These are phyloP conservation scores for Leptinotarsa tumamoca DNA, from an alignment of 2,888 invertebrate genomes.

Conservation along the genomic window DNA sequence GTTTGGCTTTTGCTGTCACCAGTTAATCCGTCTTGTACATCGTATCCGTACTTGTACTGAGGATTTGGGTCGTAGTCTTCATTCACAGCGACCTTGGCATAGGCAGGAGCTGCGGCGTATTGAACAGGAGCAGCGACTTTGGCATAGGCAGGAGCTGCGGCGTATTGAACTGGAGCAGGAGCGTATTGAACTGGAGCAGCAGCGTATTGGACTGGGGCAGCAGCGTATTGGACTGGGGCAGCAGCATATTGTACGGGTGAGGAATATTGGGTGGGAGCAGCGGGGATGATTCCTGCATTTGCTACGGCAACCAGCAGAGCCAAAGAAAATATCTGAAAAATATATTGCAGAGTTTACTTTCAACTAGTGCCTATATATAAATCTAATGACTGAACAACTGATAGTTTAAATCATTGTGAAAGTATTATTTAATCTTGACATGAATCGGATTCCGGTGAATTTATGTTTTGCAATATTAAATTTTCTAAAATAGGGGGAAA, in stretches of 20 bases:
- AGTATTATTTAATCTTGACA: no score
- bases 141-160: slow-evolving; percentile 52
- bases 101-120: slow-evolving; percentile 51
- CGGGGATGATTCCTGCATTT: slow-evolving; percentile 32
- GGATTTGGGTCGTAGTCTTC: slow-evolving; percentile 69
- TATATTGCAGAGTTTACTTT: slow-evolving; percentile 10
- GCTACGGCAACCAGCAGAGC: slow-evolving; percentile 38
- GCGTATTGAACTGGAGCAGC: slow-evolving; percentile 33
- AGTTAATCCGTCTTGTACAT: slow-evolving; percentile 70
- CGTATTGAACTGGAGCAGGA: slow-evolving; percentile 32
- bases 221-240: slow-evolving; percentile 4
- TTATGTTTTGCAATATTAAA: no score
- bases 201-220: slow-evolving; percentile 32
- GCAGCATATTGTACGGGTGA: slow-evolving; percentile 14
- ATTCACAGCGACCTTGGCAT: slow-evolving; percentile 41
- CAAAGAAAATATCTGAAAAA: slow-evolving; percentile 41
- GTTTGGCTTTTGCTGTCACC: slow-evolving; percentile 64
- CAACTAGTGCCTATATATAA: no score
- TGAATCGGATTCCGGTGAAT: no score
- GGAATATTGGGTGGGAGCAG: slow-evolving; percentile 13
- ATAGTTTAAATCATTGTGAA: no score
- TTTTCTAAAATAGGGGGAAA: no score
- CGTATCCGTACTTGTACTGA: slow-evolving; percentile 71
- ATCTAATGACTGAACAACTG: no score
- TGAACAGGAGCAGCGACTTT: slow-evolving; percentile 34